These are phyloP conservation scores for Papilio dardanus DNA, from an alignment of 1,140 invertebrate genomes.

Conservation along the genomic window DNA sequence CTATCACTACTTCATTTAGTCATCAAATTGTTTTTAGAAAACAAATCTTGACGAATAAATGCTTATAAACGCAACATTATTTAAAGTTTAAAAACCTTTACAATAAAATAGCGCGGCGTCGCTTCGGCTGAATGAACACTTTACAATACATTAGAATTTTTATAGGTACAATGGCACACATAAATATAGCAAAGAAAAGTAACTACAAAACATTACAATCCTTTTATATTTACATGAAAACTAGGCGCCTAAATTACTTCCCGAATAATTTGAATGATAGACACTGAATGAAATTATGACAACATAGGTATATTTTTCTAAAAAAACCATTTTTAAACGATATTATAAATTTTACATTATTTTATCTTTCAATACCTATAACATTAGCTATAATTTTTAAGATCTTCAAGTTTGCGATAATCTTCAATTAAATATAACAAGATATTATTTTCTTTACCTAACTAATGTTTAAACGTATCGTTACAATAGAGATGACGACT, in stretches of 20 bases:
- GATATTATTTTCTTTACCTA: slow-evolving; percentile 77
- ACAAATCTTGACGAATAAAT: slow-evolving; percentile 13
- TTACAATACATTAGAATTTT: slow-evolving; percentile 43
- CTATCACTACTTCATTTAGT: slow-evolving; percentile 5
- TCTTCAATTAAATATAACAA: slow-evolving; percentile 78
- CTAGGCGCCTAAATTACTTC: slow-evolving; percentile 72
- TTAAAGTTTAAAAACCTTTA: background rate
- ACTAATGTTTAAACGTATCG: slow-evolving; percentile 64
- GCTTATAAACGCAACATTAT: background rate
- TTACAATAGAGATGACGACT: slow-evolving; percentile 70
- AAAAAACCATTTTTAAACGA: slow-evolving; percentile 79
- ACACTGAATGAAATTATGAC: slow-evolving; percentile 72
- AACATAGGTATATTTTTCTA: slow-evolving; percentile 82
- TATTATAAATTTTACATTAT: slow-evolving; percentile 74
- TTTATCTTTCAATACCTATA: slow-evolving; percentile 77
- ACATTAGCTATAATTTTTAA: slow-evolving; percentile 81
- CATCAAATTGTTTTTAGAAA: slow-evolving; percentile 20
- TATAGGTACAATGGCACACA: slow-evolving; percentile 64
- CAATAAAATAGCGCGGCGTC: slow-evolving; percentile 36
- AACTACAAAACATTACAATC: slow-evolving; percentile 65
- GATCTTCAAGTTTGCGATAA: slow-evolving; percentile 77
- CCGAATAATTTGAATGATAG: slow-evolving; percentile 67
- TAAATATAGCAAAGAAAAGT: slow-evolving; percentile 70
- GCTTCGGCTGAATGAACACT: slow-evolving; percentile 46
- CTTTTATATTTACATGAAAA: slow-evolving; percentile 69